These are phyloP conservation scores for Chrysopa pallens DNA, from an alignment of 1,140 invertebrate species.

Conservation along the genomic window DNA sequence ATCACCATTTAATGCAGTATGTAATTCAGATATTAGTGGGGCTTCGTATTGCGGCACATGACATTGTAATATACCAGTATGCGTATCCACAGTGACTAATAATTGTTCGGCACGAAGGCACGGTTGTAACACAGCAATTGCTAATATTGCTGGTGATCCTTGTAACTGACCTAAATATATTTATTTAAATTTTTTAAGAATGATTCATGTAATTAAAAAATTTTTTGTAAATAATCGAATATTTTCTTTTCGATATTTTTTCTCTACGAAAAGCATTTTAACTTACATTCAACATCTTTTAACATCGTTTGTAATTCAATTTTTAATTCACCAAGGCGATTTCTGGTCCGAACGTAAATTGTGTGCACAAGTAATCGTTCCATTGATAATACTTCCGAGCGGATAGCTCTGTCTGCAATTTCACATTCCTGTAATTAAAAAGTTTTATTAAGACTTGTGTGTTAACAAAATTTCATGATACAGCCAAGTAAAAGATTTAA, in stretches of 20 bases:
- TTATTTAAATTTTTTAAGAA: too few relatives aligned
- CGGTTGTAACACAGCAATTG: slow-evolving; percentile 72
- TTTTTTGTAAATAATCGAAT: neutral
- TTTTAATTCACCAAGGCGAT: slow-evolving; percentile 65
- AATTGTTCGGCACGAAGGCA: slow-evolving; percentile 82
- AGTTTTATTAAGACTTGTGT: neutral
- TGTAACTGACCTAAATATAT: slow-evolving; percentile 38
- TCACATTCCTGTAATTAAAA: slow-evolving; percentile 34
- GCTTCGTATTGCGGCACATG: slow-evolving; percentile 82
- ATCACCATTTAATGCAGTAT: slow-evolving; percentile 62
- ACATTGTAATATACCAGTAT: slow-evolving; percentile 78
- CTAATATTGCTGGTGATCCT: slow-evolving; percentile 79
- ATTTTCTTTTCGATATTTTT: neutral
- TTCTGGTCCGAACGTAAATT: slow-evolving; percentile 79
- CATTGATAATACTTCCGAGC: slow-evolving; percentile 80
- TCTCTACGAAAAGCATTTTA: slow-evolving; percentile 1
- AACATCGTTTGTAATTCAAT: slow-evolving; percentile 55
- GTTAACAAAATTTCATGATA: too few relatives aligned
- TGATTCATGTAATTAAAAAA: neutral
- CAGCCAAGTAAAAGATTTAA: too few relatives aligned
- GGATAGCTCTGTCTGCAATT: slow-evolving; percentile 60
- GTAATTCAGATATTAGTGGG: slow-evolving; percentile 64
- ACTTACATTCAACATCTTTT: slow-evolving; percentile 53
- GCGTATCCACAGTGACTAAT: slow-evolving; percentile 81
- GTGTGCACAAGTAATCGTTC: slow-evolving; percentile 93